These are phyloP conservation scores for Drosophila atripex DNA, from an alignment of 2,888 invertebrate species.

Conservation along the genomic window DNA sequence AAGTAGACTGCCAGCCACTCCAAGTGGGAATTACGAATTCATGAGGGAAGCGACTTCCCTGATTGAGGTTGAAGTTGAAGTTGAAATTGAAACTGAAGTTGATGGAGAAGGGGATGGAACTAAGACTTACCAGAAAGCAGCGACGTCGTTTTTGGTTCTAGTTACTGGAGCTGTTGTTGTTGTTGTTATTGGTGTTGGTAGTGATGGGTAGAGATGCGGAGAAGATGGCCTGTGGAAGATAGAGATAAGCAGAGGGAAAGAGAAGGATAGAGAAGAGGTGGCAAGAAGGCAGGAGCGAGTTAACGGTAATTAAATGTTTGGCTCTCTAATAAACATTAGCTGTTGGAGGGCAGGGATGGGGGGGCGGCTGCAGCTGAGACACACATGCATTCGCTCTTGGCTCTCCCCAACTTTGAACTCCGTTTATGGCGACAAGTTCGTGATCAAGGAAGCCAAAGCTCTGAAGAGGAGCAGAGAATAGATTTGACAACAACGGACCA, in stretches of 20 bases:
- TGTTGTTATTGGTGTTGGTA: neutral
- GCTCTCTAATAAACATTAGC: slow-evolving; percentile 33
- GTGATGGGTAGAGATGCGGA: slow-evolving; percentile 18
- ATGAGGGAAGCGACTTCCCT: neutral
- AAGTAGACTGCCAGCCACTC: neutral
- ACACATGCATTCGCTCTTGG: slow-evolving; percentile 3
- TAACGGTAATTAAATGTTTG: slow-evolving; percentile 35
- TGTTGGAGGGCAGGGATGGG: slow-evolving; percentile 3
- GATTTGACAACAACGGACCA: too few relatives aligned
- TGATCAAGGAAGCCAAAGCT: too few relatives aligned
- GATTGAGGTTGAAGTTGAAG: neutral
- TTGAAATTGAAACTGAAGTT: neutral
- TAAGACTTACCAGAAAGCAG: neutral
- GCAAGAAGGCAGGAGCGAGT: slow-evolving; percentile 2
- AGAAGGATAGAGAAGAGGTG: slow-evolving; percentile 2
- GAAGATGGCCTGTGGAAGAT: slow-evolving; percentile 1
- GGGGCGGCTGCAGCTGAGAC: neutral
- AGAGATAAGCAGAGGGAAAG: neutral
- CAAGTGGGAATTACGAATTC: neutral
- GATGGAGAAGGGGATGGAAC: neutral
- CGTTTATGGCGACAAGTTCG: slow-evolving; percentile 6
- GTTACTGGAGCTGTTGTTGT: slow-evolving; percentile 3
- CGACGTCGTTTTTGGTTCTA: slow-evolving; percentile 11
- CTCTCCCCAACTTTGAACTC: neutral
- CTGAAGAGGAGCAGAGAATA: too few relatives aligned